Evolutionary conservation across 2,888 invertebrate species (phyloP), one percentile per base, ranked within the genome.

Genomic region (Scaeva pyrastri): DNA sequence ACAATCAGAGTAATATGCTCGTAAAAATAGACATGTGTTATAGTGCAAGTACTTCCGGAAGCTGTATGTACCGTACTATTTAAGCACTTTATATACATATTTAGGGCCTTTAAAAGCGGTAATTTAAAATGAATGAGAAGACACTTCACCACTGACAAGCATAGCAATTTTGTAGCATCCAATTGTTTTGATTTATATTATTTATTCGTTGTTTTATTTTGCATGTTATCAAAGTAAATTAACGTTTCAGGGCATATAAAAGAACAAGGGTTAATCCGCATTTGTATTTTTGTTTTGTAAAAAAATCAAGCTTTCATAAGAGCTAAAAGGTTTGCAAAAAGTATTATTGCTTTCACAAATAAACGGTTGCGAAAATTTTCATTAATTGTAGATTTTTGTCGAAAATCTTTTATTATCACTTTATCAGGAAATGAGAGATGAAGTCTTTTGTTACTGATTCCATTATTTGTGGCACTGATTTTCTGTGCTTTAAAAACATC

Each of bases 71-170:
- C 62, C 43, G 26, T 16, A 41, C 21, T 62, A 41, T 62, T 21
- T 41, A 21, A 41, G 41, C 62, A n/a, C 23, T 43, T 31, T 16
- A 75, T 39, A 36, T 48, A 10, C 5, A n/a, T 73, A 43, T 41
- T 31, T 36, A 56, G n/a, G 10, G 16, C 7, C n/a, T 11, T 39
- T 41, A 48, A 7, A 19, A 77, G 31, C 31, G 36, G 71, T 60
- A 71, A 71, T 77, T 77, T 60, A 77, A 55, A 77, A 71, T 52
- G 21, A 77, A 39, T 39, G 60, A 71, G 71, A 52, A 77, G 71
- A 71, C 23, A 64, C 31, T 74, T 70, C 48, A 52, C 19, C 48
- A 36, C 41, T 48, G 36, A 60, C 60, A 31, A 41, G 8, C 26
- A 55, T 7, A 62, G 50, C 19, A 41, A 41, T 55, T 52, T 36